Evolutionary conservation across 2,888 invertebrate species (phyloP).

Genomic region (Scaeva pyrastri): DNA sequence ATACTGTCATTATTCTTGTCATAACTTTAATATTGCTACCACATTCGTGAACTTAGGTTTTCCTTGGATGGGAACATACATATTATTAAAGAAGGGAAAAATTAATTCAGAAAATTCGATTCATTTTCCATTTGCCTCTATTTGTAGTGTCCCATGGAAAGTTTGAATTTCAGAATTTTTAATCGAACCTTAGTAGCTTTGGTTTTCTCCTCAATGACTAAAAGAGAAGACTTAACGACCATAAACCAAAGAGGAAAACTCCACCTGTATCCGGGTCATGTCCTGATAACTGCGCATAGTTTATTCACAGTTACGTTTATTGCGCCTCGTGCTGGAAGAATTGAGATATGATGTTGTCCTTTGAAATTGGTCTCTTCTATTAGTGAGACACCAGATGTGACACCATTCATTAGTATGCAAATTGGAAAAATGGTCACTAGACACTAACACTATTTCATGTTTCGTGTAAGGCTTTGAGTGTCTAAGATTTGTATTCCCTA

Average conservation of each 20-base stretch:
- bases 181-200: slow-evolving; percentile 40
- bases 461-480: too few relatives aligned
- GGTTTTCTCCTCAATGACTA: slow-evolving; percentile 20
- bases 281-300: slow-evolving; percentile 25
- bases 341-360: slow-evolving; percentile 27
- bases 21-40: too few relatives aligned
- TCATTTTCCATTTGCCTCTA: too few relatives aligned
- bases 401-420: slow-evolving; percentile 63
- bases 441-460: neutral
- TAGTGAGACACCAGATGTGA: slow-evolving; percentile 20
- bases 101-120: too few relatives aligned
- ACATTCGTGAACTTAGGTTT: too few relatives aligned
- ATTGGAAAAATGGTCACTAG: slow-evolving; percentile 49
- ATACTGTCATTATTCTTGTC: too few relatives aligned
- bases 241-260: slow-evolving; percentile 4
- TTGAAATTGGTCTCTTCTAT: slow-evolving; percentile 29
- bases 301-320: slow-evolving; percentile 15
- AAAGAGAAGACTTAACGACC: neutral
- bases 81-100: too few relatives aligned
- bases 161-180: slow-evolving; percentile 60
- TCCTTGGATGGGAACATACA: too few relatives aligned
- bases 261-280: slow-evolving; percentile 46
- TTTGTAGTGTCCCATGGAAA: too few relatives aligned
- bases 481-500: too few relatives aligned
- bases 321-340: slow-evolving; percentile 1